phyloP scores from a whole-genome alignment of 2,797 vertebrate genomes.

The Podarcis siculus region DNA sequence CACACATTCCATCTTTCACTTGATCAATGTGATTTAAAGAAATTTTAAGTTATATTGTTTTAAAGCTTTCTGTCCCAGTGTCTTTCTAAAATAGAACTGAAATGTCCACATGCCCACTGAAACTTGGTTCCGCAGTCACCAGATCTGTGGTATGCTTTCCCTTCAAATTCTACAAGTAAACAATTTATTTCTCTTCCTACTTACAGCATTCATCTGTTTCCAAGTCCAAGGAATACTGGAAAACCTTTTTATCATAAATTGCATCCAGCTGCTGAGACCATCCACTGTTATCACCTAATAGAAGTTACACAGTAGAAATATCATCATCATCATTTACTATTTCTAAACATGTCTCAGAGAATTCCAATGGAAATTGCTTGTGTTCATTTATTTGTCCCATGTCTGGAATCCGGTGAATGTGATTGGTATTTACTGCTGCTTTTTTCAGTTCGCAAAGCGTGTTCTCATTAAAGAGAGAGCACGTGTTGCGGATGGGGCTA shows the following conservation, averaged over 20 bases:
- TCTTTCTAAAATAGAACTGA: constrained; percentile 13
- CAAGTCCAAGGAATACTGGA: constrained; percentile 73
- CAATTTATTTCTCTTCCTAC: constrained; percentile 67
- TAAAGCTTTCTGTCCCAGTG: not conserved
- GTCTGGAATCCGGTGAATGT: too few relatives aligned
- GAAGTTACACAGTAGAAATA: constrained; percentile 28
- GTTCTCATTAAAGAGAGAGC: too few relatives aligned
- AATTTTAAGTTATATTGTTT: not conserved
- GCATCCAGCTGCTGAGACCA: constrained; percentile 92
- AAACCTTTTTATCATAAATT: constrained; percentile 74
- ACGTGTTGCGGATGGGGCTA: too few relatives aligned
- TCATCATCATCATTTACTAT: constrained; percentile 22
- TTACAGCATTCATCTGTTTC: constrained; percentile 88
- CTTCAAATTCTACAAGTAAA: constrained; percentile 13
- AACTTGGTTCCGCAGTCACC: constrained; percentile 6
- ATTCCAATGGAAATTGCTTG: too few relatives aligned
- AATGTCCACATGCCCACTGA: constrained; percentile 19
- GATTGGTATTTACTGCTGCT: too few relatives aligned
- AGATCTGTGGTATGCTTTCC: not conserved
- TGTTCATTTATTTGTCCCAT: too few relatives aligned
- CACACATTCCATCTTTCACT: not conserved
- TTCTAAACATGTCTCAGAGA: not conserved
- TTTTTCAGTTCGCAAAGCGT: too few relatives aligned
- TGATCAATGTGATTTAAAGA: not conserved
- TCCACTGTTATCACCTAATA: constrained; percentile 92